Base-by-base conservation (phyloP, 2,888 invertebrate species). In the Hirudinaria manillensis region DNA sequence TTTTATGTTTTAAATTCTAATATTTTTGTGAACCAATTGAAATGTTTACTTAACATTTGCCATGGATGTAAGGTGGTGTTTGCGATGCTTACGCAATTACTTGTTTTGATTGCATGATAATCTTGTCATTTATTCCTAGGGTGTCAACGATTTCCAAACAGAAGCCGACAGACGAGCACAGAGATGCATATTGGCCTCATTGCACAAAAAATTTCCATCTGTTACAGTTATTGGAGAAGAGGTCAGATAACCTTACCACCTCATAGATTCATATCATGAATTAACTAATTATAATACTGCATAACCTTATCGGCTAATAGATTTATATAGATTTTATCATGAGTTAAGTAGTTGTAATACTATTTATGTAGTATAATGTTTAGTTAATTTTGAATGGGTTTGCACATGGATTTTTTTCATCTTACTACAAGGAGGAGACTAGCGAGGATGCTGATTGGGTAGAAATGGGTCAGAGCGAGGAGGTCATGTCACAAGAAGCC, bases 91-190 rank as follows among this genome's bases (percentile, higher is more conserved):
- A 34, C n/a, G 21, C 19, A 68, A 27, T 4, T 6, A 10, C 4
- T 34, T 24, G 7, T 34, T 27, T 13, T 53, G 13, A 53, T 2
- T 16, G 4, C n/a, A 27, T 21, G 6, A 61, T 61, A 1, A 29
- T 61, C 24, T 61, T n/a, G 2, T 61, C n/a, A 27, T 61, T 27
- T n/a, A 7, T 34, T 74, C 55, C 19, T 21, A 76, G 76, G 78
- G 92, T 29, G 90, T 91, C 83, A 92, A 95, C 88, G 98, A 99
- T 87, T 89, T 93, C 66, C 98, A 99, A 88, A 99, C 99, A 4
- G 95, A 96, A 87, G 99, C 99, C 7, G 99, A 99, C 84, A 89
- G 98, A 79, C 92, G 93, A 38, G 96, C 95, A 0, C 97, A 99
- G 86, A 89, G 89, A 79, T 95, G 94, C 84, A 99, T 99, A 77